Evolutionary conservation across 2,113 vertebrate genomes (phyloP), one percentile per base, ranked within the genome.

Genomic region (Sander lucioperca): DNA sequence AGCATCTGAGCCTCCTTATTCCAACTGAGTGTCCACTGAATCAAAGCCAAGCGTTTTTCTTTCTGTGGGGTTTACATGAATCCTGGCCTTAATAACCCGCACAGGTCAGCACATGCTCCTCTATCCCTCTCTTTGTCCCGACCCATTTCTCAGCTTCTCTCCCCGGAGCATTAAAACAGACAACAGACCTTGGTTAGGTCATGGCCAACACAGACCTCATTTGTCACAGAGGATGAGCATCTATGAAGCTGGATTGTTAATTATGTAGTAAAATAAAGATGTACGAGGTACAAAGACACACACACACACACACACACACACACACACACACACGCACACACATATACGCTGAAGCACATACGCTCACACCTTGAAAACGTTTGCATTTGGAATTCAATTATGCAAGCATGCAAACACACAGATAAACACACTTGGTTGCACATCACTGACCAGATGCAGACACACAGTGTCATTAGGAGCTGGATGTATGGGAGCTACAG

Each of bases 101-200:
- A 79, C 90, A 91, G 91, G 92, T 92, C 90, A 91, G 86, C 77
- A 86, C 66, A 75, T 48, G 18, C 76, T 70, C 74, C 73, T 72
- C 78, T 21, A 77, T 78, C 65, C 67, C 73, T 80, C 79, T 68
- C 63, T 51, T 77, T 61, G 78, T 68, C 57, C 56, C 58, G 71
- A 90, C 84, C 92, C 87, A 92, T 88, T 93, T 89, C 90, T 89
- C 88, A 86, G 77, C 84, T 25, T 58, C 30, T 70, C 82, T 89
- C 91, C 89, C 92, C 4, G 16, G 89, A 87, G 92, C 88, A 88
- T 94, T 92, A 76, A 84, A 89, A 86, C 90, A 81, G 92, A 92
- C 93, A 91, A 77, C 78, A 62, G 90, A 90, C 89, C 89, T 89
- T 76, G 86, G 88, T 89, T 84, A 94, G 93, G 93, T 94, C 93